Base-by-base conservation (phyloP, 1,140 invertebrate species). In the Lysiphlebus fabarum region DNA sequence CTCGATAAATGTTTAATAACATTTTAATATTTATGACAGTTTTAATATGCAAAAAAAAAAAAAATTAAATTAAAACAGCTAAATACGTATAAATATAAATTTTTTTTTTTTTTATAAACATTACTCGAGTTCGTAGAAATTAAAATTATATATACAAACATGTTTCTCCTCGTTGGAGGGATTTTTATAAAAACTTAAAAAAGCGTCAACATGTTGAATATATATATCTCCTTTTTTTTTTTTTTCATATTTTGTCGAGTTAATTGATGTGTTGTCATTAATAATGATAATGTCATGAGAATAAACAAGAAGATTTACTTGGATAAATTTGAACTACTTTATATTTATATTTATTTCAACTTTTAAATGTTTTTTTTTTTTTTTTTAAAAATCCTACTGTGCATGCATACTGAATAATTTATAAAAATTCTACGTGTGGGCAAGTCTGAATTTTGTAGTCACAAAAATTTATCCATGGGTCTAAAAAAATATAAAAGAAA, bases 291-390 rank as follows among this genome's bases (percentile, higher is more conserved):
- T 51, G 56, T 40, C 11, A 33, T n/a, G 34, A 14, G 11, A 55
- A 7, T 40, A 34, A 65, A 47, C 43, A 56, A 65, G 58, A 53
- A 61, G 34, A 58, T 53, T 58, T 58, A 64, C 57, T 43, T 45
- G 47, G 47, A 65, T 60, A 64, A 63, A 70, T 71, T 68, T 64
- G 65, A 70, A 68, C 62, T 65, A 68, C 66, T 69, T 60, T 59
- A 43, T 10, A 65, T 37, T 36, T 56, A 48, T 38, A 49, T 40
- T 57, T 57, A 38, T 14, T 53, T 48, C 47, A 34, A 50, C 33
- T 12, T 7, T 10, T 12, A 48, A 42, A n/a, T 55, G 44, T 45
- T n/a, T 60, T 56, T 41, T 47, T 51, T 45, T 55, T 54, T 55
- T 67, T 64, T 45, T 64, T 50, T 58, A 47, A 60, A 65, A 59